Conservation (phyloP, 2,113 vertebrate species). For the Microcebus jonahi region DNA sequence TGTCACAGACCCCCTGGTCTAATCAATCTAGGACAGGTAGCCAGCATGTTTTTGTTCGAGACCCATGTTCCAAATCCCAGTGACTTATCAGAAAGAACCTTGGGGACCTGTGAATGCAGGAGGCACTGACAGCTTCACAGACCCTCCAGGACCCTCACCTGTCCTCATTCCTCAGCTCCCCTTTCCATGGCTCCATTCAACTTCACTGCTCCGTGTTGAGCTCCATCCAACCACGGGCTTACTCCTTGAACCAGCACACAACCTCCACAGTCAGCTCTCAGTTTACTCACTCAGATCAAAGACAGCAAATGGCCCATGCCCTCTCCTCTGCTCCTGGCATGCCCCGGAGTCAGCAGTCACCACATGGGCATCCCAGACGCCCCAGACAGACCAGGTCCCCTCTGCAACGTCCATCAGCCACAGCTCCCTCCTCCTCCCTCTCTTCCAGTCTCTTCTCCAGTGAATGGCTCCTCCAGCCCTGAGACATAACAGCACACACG, state of each 20-base stretch:
- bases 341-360: not conserved
- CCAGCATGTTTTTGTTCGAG: not conserved
- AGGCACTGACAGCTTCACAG: not conserved
- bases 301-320: not conserved
- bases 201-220: not conserved
- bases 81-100: not conserved
- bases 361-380: not conserved
- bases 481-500: not conserved
- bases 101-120: accelerated
- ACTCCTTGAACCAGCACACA: not conserved
- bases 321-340: not conserved
- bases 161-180: not conserved
- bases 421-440: not conserved
- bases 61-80: too few relatives aligned
- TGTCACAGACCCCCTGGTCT: not conserved
- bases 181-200: not conserved
- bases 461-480: not conserved
- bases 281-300: not conserved
- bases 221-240: not conserved
- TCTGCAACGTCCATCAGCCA: accelerated
- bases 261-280: not conserved
- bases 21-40: not conserved
- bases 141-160: too few relatives aligned
- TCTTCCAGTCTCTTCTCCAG: not conserved
- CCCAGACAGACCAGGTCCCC: not conserved